A percentile compares a stretch with the other conserved stretches of the same genome.
These are phyloP conservation scores for Congeria kusceri DNA, from an alignment of 2,888 invertebrate species.

Conservation along the genomic window DNA sequence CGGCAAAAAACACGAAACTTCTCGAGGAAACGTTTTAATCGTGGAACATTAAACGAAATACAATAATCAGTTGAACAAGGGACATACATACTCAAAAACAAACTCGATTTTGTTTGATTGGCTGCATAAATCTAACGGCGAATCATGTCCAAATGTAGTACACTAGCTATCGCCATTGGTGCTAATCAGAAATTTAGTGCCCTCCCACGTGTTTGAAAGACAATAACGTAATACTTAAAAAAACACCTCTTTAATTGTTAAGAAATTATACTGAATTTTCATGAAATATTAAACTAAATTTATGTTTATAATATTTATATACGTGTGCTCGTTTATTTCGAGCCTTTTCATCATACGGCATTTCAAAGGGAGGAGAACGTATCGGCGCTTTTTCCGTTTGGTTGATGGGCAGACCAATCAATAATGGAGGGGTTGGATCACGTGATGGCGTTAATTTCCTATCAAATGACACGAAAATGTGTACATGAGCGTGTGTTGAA, in stretches of 20 bases:
- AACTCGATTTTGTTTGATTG: slow-evolving; percentile 91
- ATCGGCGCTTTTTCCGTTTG: slow-evolving; percentile 45
- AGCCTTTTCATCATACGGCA: background rate
- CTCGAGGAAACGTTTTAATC: too few relatives aligned
- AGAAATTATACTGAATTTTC: background rate
- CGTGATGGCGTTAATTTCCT: slow-evolving; percentile 69
- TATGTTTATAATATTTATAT: background rate
- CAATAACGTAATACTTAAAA: background rate
- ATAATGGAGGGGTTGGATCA: slow-evolving; percentile 57
- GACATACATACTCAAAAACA: slow-evolving; percentile 90
- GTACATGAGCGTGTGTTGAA: slow-evolving; percentile 57
- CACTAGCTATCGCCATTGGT: slow-evolving; percentile 78
- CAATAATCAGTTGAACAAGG: slow-evolving; percentile 88
- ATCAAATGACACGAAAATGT: slow-evolving; percentile 66
- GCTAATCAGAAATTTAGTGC: slow-evolving; percentile 49
- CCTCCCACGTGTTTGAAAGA: background rate
- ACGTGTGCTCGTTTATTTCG: too few relatives aligned
- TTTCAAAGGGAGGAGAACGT: background rate
- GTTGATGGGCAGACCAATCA: slow-evolving; percentile 60
- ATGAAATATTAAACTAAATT: background rate
- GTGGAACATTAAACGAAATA: too few relatives aligned
- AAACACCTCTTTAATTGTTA: background rate
- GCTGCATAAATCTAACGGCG: slow-evolving; percentile 92
- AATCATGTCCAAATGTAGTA: slow-evolving; percentile 84
- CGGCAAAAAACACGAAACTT: too few relatives aligned